phyloP scores from a whole-genome alignment of 2,888 invertebrate genomes.

The Sphinx pinastri region DNA sequence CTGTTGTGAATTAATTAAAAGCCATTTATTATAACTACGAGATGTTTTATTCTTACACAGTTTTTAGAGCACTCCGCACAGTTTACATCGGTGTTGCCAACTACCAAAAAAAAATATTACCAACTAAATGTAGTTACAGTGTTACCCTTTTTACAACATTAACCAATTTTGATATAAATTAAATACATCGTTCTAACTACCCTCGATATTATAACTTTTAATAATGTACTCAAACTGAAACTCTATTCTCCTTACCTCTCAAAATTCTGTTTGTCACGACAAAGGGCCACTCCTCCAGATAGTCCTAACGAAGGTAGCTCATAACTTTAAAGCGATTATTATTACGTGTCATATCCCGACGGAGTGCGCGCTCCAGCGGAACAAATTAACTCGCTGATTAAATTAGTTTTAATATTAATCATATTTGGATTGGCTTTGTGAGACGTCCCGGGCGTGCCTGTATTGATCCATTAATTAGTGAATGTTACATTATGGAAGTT shows the following conservation, averaged over 20 bases:
- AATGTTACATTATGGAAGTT: conserved; percentile 7
- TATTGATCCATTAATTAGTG: conserved; percentile 23
- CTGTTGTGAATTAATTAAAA: too few relatives aligned
- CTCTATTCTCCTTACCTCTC: background rate
- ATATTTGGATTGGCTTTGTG: conserved; percentile 40
- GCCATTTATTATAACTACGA: too few relatives aligned
- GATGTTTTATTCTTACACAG: too few relatives aligned
- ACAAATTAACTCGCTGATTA: conserved; percentile 26
- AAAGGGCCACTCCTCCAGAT: conserved; percentile 10
- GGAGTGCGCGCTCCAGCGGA: conserved; percentile 7
- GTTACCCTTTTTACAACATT: too few relatives aligned
- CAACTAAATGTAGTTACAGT: too few relatives aligned
- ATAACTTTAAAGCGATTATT: conserved; percentile 24
- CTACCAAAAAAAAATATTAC: too few relatives aligned
- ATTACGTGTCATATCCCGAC: conserved; percentile 20
- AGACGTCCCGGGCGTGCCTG: conserved; percentile 26
- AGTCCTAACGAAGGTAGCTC: conserved; percentile 19
- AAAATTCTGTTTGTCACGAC: background rate
- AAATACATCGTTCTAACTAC: too few relatives aligned
- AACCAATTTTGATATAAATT: too few relatives aligned
- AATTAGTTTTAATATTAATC: conserved; percentile 46
- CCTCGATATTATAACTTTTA: too few relatives aligned
- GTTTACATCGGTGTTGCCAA: too few relatives aligned
- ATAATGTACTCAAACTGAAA: too few relatives aligned
- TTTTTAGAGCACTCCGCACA: too few relatives aligned